Base-by-base conservation (phyloP, 2,113 vertebrate genomes). In the Vanacampus margaritifer region DNA sequence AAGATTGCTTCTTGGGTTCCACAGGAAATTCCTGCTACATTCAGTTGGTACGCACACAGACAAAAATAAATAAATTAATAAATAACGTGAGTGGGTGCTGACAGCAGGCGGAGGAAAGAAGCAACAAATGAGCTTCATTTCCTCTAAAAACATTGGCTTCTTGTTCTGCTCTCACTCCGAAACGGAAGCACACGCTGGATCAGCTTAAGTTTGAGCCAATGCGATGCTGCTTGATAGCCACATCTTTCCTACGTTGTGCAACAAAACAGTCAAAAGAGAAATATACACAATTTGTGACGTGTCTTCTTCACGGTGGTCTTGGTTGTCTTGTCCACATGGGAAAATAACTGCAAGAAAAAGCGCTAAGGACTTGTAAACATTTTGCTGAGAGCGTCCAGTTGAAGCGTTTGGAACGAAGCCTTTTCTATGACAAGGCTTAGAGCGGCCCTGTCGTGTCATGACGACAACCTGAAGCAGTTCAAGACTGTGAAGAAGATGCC, bases 11-110 rank as follows among this genome's bases (percentile, higher is more conserved):
- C 74, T 57, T 5, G 9, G 68, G 75, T 82, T 81, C 75, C 79
- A 81, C 69, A 76, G 82, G 79, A 85, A 80, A 80, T 85, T 86
- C 79, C 72, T 83, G 73, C 59, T 79, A 67, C 64, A 24, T 69
- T 48, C 68, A 61, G 64, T 64, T 78, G n/a, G n/a, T 51, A 21
- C 69, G 79, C 46, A 1, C 28, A 0, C 1, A 19, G 13, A 28
- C 14, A 32, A 13, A n/a, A 16, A 45, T 13, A 45, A 6, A 32
- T 2, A 32, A 32, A 32, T 32, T 32, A 32, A 32, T 32, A 32
- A 32, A 32, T 32, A 14, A 19, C 72, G 75, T 9, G 65, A 58
- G 72, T 74, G 69, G 35, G 46, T 65, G 68, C 65, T 66, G 68
- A 72, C 74, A 73, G 74, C 28, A 45, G 2, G 37, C 64, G 35